Evolutionary conservation across 2,113 vertebrate genomes (phyloP), one percentile per base, ranked within the genome.

Genomic region (Myodes glareolus): DNA sequence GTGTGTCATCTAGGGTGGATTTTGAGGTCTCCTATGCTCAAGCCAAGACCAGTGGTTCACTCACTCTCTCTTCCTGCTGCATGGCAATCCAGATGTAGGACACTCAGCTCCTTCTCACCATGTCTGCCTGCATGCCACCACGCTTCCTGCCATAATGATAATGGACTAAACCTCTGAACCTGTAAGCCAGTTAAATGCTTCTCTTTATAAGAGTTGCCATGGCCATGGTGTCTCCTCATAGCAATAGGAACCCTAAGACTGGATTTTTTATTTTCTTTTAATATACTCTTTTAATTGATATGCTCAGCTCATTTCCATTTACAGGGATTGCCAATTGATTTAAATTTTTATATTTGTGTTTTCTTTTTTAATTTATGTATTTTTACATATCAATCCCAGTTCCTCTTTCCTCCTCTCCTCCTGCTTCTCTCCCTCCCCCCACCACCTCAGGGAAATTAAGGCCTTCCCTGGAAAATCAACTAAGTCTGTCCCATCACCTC

Each of bases 261-360:
- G 19, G 23, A 63, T 72, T 90, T 86, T 27, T 52, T 94, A 63
- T 77, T 94, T 73, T 52, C 80, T 39, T 75, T 72, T n/a, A 72
- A 88, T 29, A 92, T 76, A 61, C 39, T 42, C 63, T 84, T 88
- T 94, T 88, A 84, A 72, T 72, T 86, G 21, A 8, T 39, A 3
- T 42, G 10, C 65, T 91, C 67, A 88, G 45, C 21, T 39, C 25
- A 23, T 95, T 95, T 87, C 73, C n/a, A 73, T 93, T 68, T 93
- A 63, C 33, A 81, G 47, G 31, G 14, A 80, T 58, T 90, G 68
- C 42, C 70, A 86, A 70, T 58, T 85, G 70, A 78, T 85, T 65
- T 80, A n/a, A 70, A 78, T 78, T 80, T 81, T 80, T 19, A 65
- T 93, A 31, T 86, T 16, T 16, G 25, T 21, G 17, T 58, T 58